phyloP scores from a whole-genome alignment of 2,113 vertebrate genomes.

The Panurus biarmicus region DNA sequence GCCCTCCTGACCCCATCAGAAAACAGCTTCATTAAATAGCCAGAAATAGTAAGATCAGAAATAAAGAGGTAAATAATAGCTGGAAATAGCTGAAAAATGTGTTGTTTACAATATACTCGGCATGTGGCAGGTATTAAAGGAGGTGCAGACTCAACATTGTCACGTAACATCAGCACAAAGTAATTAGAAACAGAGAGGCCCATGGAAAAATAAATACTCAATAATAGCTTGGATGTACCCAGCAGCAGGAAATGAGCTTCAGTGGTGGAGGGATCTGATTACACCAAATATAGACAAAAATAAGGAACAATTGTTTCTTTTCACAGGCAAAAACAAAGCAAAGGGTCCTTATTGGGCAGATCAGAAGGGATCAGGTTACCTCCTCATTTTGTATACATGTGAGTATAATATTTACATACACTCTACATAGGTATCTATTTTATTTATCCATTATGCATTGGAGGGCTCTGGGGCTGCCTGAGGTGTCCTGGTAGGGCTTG shows the following conservation, averaged over 20 bases:
- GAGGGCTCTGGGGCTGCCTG: not conserved
- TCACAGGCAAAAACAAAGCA: not conserved
- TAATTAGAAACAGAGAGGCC: not conserved
- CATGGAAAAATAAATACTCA: constrained; percentile 6
- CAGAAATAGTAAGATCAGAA: not conserved
- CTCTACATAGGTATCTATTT: not conserved
- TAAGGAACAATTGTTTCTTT: not conserved
- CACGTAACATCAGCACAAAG: not conserved
- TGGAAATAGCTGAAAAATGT: not conserved
- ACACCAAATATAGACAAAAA: not conserved
- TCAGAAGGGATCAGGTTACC: not conserved
- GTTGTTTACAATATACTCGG: not conserved
- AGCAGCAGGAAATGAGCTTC: not conserved
- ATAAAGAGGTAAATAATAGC: not conserved
- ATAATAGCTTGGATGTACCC: not conserved
- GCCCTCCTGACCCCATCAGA: not conserved
- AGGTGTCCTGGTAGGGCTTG: not conserved
- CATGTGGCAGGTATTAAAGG: not conserved
- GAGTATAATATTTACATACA: not conserved
- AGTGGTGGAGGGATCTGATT: not conserved
- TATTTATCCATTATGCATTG: not conserved
- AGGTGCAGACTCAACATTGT: not conserved
- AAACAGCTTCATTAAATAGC: not conserved
- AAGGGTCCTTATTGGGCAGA: no score
- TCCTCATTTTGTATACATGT: not conserved